Base-by-base conservation (phyloP, 2,888 invertebrate genomes). In the Xylocampa areola region DNA sequence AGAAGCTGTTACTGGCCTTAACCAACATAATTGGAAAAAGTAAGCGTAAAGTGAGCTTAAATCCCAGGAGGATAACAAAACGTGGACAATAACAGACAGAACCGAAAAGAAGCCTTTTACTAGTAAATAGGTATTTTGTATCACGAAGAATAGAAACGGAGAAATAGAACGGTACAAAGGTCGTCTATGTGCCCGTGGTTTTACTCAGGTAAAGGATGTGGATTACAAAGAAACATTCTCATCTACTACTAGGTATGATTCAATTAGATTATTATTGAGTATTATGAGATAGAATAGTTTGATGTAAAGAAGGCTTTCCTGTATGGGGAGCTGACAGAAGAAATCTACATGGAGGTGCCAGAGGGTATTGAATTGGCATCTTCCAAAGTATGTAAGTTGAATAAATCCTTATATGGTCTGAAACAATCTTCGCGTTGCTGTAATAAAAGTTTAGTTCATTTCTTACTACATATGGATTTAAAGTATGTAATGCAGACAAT, bases 351-450 rank as follows among this genome's bases (percentile, higher is more conserved):
- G 19, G 19, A 19, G 19, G 19, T 19, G 5, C 19, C 19, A 19
- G 19, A 19, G 19, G 19, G 19, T 4, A 4, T 19, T 2, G 19
- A 19, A 19, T 5, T 4, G 19, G 2, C 19, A 4, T 19, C 19
- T 11, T 21, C n/a, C 11, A 13, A 23, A 39, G 49, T 70, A 3
- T 69, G 30, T 32, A 68, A 73, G 49, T 48, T 77, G 19, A 71
- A 59, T 44, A 78, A 67, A 44, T 62, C 70, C 2, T 5, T 78
- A 1, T 75, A 76, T 59, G 76, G 76, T 11, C 27, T 76, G 0
- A 76, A 76, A 62, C 73, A 76, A 17, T 47, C 68, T 25, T 64
- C 76, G 33, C 13, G 79, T 1, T 70, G 73, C 27, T 76, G 73
- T 74, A 73, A 72, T 16, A 39, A 47, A 72, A 36, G 40, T 75